Conservation (phyloP, 2,888 invertebrate species). For the Marasmarcha lunaedactyla region DNA sequence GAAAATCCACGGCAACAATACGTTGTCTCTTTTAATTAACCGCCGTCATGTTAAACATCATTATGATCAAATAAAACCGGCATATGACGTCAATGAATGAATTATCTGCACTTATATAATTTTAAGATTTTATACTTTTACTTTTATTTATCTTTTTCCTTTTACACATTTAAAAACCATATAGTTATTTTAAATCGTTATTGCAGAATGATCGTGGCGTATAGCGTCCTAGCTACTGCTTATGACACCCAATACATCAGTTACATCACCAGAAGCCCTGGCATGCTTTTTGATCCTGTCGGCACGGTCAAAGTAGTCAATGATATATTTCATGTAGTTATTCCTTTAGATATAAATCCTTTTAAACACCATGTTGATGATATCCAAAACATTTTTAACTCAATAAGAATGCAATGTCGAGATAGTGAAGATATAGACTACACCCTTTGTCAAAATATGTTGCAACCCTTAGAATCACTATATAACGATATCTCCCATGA, state of each 20-base stretch:
- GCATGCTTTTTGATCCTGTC: constrained; percentile 17
- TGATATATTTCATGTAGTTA: constrained; percentile 10
- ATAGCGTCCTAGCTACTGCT: constrained; percentile 1
- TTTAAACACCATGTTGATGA: constrained; percentile 15
- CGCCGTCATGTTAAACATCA: constrained; percentile 15
- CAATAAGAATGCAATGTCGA: constrained; percentile 9
- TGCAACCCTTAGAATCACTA: not conserved
- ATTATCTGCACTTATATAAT: no score
- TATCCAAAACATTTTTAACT: constrained; percentile 12
- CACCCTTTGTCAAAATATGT: constrained; percentile 1
- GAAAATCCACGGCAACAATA: constrained; percentile 17
- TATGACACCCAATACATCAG: constrained; percentile 1
- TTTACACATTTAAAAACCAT: no score
- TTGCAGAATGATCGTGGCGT: not conserved
- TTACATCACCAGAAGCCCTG: constrained; percentile 9
- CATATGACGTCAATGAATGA: constrained; percentile 3
- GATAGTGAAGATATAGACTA: constrained; percentile 6
- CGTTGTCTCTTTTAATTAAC: constrained; percentile 16
- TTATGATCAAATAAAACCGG: constrained; percentile 14
- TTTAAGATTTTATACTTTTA: no score
- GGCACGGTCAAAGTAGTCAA: constrained; percentile 13
- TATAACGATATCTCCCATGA: not conserved
- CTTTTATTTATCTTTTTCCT: no score
- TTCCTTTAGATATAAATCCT: constrained; percentile 15
- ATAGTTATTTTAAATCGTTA: not conserved